Conservation (phyloP, 2,888 invertebrate genomes). For the Thumatha senex region DNA sequence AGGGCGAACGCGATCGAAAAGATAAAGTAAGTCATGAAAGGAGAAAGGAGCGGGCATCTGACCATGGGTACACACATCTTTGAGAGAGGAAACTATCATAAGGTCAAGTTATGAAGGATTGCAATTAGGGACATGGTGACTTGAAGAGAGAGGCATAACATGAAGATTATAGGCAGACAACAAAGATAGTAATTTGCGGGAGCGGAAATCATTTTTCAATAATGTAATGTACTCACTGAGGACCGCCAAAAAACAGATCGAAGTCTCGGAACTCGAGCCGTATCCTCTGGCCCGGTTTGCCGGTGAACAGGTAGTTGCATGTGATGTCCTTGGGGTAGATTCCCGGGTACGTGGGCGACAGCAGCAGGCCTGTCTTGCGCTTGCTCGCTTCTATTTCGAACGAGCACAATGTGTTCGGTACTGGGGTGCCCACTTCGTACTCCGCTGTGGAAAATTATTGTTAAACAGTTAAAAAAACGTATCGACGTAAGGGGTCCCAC, state of each 20-base stretch:
- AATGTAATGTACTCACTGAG: slow-evolving; percentile 89
- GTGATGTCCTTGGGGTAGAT: slow-evolving; percentile 98
- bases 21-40: too few species aligned
- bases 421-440: slow-evolving; percentile 95
- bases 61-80: too few species aligned
- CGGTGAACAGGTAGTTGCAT: slow-evolving; percentile 97
- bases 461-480: background rate
- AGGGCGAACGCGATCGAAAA: too few species aligned
- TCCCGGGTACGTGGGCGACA: slow-evolving; percentile 99
- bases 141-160: too few species aligned
- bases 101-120: too few species aligned
- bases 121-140: too few species aligned
- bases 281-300: slow-evolving; percentile 94
- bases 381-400: slow-evolving; percentile 91
- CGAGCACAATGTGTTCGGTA: slow-evolving; percentile 94
- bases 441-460: slow-evolving; percentile 85
- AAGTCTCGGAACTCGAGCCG: slow-evolving; percentile 98
- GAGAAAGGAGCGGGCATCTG: too few species aligned
- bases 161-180: too few species aligned
- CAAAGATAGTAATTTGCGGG: too few species aligned
- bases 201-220: too few species aligned
- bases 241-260: slow-evolving; percentile 98
- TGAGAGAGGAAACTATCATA: too few species aligned
- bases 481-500: too few species aligned
- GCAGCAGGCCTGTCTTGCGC: slow-evolving; percentile 91